A percentile compares a stretch with the other conserved stretches of the same genome.
These are phyloP conservation scores for Pseudorhombus dupliciocellatus DNA, from an alignment of 2,113 vertebrate genomes.

Conservation along the genomic window DNA sequence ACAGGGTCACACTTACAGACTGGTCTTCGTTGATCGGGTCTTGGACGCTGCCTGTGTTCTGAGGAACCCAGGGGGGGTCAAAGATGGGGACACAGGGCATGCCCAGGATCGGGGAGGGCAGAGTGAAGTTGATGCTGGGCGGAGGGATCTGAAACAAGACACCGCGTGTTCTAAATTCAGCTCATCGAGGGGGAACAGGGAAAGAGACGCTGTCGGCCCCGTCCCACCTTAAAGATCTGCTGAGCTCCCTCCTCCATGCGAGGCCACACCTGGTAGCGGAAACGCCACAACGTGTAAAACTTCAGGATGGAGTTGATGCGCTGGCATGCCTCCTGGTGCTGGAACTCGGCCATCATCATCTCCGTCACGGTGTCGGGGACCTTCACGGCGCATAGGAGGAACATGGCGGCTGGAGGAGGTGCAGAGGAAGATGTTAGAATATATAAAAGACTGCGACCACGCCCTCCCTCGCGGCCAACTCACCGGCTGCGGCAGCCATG, in stretches of 20 bases:
- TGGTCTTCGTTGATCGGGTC: slow-evolving; percentile 98
- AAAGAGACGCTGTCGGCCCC: no score
- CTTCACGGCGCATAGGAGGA: slow-evolving; percentile 97
- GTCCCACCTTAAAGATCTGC: slow-evolving; percentile 96
- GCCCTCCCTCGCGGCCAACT: slow-evolving; percentile 31
- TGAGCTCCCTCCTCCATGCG: slow-evolving; percentile 99
- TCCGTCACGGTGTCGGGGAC: slow-evolving; percentile 95
- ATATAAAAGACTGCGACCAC: no score
- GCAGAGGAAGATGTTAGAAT: neutral
- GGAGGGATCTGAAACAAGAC: slow-evolving; percentile 88
- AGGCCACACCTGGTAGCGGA: slow-evolving; percentile 99
- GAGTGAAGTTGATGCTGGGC: slow-evolving; percentile 98
- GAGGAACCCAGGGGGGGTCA: slow-evolving; percentile 97
- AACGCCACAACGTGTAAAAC: slow-evolving; percentile 97
- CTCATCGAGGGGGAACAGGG: no score
- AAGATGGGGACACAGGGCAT: slow-evolving; percentile 99
- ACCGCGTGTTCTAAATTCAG: neutral
- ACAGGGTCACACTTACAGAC: slow-evolving; percentile 85
- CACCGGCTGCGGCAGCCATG: slow-evolving; percentile 97
- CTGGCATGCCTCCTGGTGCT: slow-evolving; percentile 94
- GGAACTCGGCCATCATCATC: slow-evolving; percentile 98
- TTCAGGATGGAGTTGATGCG: slow-evolving; percentile 95
- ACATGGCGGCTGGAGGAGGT: slow-evolving; percentile 91
- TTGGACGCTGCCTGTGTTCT: slow-evolving; percentile 95
- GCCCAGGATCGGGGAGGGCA: slow-evolving; percentile 96